Evolutionary conservation across 2,888 invertebrate species (phyloP).

Genomic region (Meteorus cinctellus): DNA sequence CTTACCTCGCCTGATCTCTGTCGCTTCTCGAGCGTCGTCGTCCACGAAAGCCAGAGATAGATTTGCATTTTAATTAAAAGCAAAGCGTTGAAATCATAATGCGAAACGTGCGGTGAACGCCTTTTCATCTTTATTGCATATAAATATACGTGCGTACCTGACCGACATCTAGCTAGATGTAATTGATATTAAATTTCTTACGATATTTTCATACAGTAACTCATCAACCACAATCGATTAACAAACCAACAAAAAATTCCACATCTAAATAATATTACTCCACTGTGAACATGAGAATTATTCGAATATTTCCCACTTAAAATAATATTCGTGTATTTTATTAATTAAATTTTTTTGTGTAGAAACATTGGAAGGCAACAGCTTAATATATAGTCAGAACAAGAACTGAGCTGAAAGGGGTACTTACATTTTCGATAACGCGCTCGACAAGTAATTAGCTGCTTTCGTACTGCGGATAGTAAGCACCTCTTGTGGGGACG

Average conservation of each 20-base stretch:
- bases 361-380: neutral
- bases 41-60: conserved; percentile 65
- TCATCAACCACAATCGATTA: neutral
- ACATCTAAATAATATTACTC: neutral
- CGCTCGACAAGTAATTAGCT: conserved; percentile 34
- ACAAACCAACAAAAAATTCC: neutral
- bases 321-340: neutral
- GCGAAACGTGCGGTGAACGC: conserved; percentile 71
- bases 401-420: neutral
- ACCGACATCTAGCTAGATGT: conserved; percentile 24
- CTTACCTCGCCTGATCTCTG: conserved; percentile 70
- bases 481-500: neutral
- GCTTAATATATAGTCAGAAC: neutral
- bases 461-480: conserved; percentile 21
- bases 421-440: conserved; percentile 17
- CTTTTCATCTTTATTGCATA: conserved; percentile 58
- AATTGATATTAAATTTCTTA: conserved; percentile 26
- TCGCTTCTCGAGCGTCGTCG: conserved; percentile 49
- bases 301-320: neutral
- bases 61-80: conserved; percentile 79
- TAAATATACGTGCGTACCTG: conserved; percentile 20
- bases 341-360: neutral
- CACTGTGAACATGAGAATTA: neutral
- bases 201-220: neutral
- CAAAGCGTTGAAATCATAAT: conserved; percentile 80